phyloP scores from a whole-genome alignment of 1,140 invertebrate species.

The Drosophila azteca region DNA sequence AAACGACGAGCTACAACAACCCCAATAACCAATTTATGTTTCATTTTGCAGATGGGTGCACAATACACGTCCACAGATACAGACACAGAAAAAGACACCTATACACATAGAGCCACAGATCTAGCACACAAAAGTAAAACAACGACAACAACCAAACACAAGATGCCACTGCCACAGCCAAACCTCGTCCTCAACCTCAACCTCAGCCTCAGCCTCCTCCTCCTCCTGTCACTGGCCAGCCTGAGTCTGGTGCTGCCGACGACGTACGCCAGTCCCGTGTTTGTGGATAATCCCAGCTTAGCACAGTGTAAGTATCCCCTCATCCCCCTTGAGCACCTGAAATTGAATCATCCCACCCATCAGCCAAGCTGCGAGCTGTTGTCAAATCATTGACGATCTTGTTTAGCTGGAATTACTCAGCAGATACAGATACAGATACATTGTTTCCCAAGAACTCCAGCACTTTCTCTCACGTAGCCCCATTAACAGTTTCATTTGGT shows the following conservation, averaged over 20 bases:
- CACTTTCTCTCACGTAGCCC: slow-evolving; percentile 79
- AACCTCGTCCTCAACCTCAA: slow-evolving; percentile 38
- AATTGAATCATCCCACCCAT: slow-evolving; percentile 23
- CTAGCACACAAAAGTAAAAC: slow-evolving; percentile 20
- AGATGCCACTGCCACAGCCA: slow-evolving; percentile 33
- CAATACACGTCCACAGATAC: slow-evolving; percentile 37
- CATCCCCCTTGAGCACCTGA: background rate
- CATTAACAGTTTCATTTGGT: slow-evolving; percentile 64
- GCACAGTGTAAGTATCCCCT: slow-evolving; percentile 79
- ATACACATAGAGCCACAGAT: slow-evolving; percentile 37
- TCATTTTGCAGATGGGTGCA: slow-evolving; percentile 65
- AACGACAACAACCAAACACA: slow-evolving; percentile 22
- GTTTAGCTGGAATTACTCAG: slow-evolving; percentile 45
- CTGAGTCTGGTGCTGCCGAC: slow-evolving; percentile 55
- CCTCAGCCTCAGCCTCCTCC: slow-evolving; percentile 15
- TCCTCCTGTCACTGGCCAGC: slow-evolving; percentile 48
- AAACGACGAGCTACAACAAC: background rate
- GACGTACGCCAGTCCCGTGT: slow-evolving; percentile 68
- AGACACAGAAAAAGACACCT: slow-evolving; percentile 26
- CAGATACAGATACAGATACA: slow-evolving; percentile 13
- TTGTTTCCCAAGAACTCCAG: slow-evolving; percentile 66
- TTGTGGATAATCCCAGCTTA: slow-evolving; percentile 83
- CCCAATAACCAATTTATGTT: background rate
- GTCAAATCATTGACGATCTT: slow-evolving; percentile 30
- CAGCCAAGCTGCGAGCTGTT: slow-evolving; percentile 29